Evolutionary conservation across 2,113 vertebrate genomes (phyloP).

Genomic region (Gallinago media): DNA sequence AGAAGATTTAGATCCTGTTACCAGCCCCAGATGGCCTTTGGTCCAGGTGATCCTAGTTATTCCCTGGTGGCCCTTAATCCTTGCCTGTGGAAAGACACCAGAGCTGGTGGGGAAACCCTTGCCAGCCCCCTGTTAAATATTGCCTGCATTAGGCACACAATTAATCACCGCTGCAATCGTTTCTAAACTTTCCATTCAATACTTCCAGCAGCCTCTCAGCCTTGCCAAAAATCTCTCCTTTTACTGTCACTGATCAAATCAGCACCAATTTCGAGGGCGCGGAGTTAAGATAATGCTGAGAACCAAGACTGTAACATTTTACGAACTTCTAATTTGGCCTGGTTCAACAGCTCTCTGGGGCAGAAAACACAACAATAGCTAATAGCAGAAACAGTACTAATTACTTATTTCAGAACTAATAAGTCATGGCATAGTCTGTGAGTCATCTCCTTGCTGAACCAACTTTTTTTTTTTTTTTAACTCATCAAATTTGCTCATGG

Average conservation of each 20-base stretch:
- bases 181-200: conserved; percentile 6
- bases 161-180: neutral
- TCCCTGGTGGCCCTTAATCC: neutral
- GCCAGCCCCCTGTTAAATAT: neutral
- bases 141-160: neutral
- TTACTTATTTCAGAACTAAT: conserved; percentile 38
- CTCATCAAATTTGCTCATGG: conserved; percentile 30
- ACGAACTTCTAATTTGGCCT: neutral
- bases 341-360: neutral
- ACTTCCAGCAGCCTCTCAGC: neutral
- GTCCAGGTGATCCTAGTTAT: neutral
- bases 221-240: neutral
- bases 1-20: neutral
- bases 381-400: conserved; percentile 36
- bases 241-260: neutral
- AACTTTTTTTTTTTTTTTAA: neutral
- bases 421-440: neutral
- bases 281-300: neutral
- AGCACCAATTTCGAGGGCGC: neutral
- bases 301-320: neutral
- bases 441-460: conserved; percentile 35
- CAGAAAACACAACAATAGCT: neutral
- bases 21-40: neutral
- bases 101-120: neutral
- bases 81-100: neutral